Percentiles rank a stretch among this genome's conserved stretches.
These are phyloP conservation scores for Noctuana brunneofusca DNA, from an alignment of 2,888 invertebrate genomes.

Conservation along the genomic window DNA sequence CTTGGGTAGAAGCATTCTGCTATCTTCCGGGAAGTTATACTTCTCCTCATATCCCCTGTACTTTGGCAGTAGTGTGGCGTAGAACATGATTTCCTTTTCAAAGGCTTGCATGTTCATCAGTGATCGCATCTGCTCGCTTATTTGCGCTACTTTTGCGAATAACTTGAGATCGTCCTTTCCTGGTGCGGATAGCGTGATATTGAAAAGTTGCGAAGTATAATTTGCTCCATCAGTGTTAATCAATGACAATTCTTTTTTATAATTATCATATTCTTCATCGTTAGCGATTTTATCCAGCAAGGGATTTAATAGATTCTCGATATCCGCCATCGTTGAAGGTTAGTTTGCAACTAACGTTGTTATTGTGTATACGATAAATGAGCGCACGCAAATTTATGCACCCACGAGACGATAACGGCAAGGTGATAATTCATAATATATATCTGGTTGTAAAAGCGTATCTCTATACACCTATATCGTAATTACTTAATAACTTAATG, in stretches of 20 bases:
- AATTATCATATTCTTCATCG: neutral
- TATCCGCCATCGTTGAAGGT: neutral
- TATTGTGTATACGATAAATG: neutral
- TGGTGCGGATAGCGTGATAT: neutral
- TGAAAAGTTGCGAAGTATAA: neutral
- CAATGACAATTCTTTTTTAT: neutral
- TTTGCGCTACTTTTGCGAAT: neutral
- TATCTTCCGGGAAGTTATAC: neutral
- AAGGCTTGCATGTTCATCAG: neutral
- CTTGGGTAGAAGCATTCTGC: neutral
- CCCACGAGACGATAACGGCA: neutral
- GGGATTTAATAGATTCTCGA: neutral
- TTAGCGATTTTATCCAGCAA: neutral
- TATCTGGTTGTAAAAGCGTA: too few relatives aligned
- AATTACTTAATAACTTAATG: too few relatives aligned
- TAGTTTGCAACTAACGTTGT: neutral
- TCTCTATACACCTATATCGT: too few relatives aligned
- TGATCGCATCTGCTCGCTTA: neutral
- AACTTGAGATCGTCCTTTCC: neutral
- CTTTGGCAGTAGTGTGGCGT: neutral
- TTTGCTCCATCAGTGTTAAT: neutral
- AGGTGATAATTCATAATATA: too few relatives aligned
- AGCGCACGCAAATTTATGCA: neutral
- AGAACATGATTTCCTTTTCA: neutral
- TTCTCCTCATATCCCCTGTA: neutral